phyloP scores from a whole-genome alignment of 2,888 invertebrate species.

The Calameuta idolon region DNA sequence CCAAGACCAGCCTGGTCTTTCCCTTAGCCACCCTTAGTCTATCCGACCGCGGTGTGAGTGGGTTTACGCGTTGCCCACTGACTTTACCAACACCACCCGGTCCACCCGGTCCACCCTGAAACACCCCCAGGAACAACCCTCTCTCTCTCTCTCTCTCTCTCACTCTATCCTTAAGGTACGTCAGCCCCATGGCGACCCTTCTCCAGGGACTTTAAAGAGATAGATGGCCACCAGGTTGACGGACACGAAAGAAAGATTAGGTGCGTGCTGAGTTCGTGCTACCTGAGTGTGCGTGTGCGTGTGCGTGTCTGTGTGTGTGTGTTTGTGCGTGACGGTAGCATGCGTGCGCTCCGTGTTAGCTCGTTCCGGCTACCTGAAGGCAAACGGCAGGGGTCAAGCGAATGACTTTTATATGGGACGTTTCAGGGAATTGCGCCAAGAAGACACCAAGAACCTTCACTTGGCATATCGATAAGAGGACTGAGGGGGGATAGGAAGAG shows the following conservation, averaged over 20 bases:
- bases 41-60: slow-evolving; percentile 7
- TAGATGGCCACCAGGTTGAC: slow-evolving; percentile 5
- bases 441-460: neutral
- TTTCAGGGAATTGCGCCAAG: neutral
- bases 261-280: neutral
- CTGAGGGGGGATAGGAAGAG: accelerated
- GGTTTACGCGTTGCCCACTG: slow-evolving; percentile 22
- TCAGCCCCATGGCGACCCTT: neutral
- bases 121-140: neutral
- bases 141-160: neutral
- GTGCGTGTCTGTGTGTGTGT: neutral
- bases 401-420: neutral
- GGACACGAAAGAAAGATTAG: neutral
- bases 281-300: neutral
- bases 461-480: neutral
- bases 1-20: neutral
- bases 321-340: neutral
- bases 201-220: slow-evolving; percentile 8
- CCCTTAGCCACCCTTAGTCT: neutral
- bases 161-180: neutral
- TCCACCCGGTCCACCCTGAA: neutral
- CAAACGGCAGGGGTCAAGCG: neutral
- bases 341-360: neutral
- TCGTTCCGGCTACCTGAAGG: neutral
- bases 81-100: slow-evolving; percentile 19